Evolutionary conservation across 2,113 vertebrate genomes (phyloP).

Genomic region (Rousettus leschenaultii): DNA sequence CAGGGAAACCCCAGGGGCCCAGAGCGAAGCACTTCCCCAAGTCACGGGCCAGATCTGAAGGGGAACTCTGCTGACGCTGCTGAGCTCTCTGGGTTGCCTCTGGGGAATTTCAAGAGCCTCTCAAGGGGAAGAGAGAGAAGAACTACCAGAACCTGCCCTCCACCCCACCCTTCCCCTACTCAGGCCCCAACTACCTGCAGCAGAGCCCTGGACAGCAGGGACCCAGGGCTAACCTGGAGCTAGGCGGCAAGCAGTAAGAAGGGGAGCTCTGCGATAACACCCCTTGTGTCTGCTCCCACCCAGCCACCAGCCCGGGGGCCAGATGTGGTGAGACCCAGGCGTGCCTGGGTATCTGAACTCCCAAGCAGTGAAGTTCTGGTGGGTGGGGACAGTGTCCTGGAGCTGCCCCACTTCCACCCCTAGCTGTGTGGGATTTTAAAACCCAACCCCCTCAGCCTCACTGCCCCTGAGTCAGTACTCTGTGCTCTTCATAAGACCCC

Average conservation of each 20-base stretch:
- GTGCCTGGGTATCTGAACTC: neutral
- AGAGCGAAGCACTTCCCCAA: constrained; percentile 46
- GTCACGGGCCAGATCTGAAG: neutral
- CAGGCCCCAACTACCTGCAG: neutral
- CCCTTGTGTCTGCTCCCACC: neutral
- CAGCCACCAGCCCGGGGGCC: neutral
- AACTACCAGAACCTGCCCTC: neutral
- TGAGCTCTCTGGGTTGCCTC: neutral
- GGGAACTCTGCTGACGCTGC: constrained; percentile 53
- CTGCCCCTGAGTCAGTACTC: neutral
- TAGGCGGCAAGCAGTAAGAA: neutral
- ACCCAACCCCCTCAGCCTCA: neutral
- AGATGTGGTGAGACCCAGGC: constrained; percentile 56
- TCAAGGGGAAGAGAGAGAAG: neutral
- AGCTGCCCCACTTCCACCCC: neutral
- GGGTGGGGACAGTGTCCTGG: neutral
- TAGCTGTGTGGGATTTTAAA: neutral
- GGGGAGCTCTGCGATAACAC: neutral
- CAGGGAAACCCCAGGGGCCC: constrained; percentile 44
- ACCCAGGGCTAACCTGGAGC: neutral
- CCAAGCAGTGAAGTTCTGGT: neutral
- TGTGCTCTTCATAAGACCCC: neutral
- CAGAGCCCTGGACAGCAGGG: neutral
- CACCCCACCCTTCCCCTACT: rapidly evolving
- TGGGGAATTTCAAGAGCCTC: constrained; percentile 31